Base-by-base conservation (phyloP, 2,113 vertebrate species). In the Platanista minor region DNA sequence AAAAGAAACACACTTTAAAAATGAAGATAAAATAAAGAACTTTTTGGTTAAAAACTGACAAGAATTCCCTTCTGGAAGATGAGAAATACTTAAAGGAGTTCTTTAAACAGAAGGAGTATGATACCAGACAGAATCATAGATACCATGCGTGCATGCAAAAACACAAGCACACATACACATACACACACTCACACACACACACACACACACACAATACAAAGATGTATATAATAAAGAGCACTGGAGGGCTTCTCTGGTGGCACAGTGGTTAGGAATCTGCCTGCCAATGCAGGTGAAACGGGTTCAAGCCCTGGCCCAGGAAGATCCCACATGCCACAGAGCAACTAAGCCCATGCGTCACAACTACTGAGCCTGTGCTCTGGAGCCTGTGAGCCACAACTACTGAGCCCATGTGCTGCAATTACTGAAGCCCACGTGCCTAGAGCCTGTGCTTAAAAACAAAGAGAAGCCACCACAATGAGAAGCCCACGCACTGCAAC, bases 401-500 rank as follows among this genome's bases (percentile, higher is more conserved):
- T 52, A 52, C 49, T 17, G 49, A 52, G 49, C 49, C 49, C 49
- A 52, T 17, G 52, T 52, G 52, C 5, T 52, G 15, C 52, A 17
- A 52, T 15, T 52, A 52, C 5, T 17, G 15, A 52, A 17, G 52
- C 15, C 52, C 15, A 0, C 1, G 5, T 0, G 1, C 5, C 52
- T 52, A 52, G 15, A 52, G 52, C 52, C 15, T 52, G 1, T 52
- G 52, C 52, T 52, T 52, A 17, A 52, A 52, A 52, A 52, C 52
- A 52, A 52, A 52, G 49, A 52, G 15, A 52, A 52, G 52, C 52
- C 52, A 52, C 52, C 52, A 52, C 15, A 52, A 52, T 17, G 15
- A 52, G 52, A 52, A 52, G 15, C 52, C 52, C 1, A 52, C 1
- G 52, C 52, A 52, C 15, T 18, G 52, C 52, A 52, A 52, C 15